These are phyloP conservation scores for Trissoscelio sp. DNA, from an alignment of 2,888 invertebrate genomes.

Conservation along the genomic window DNA sequence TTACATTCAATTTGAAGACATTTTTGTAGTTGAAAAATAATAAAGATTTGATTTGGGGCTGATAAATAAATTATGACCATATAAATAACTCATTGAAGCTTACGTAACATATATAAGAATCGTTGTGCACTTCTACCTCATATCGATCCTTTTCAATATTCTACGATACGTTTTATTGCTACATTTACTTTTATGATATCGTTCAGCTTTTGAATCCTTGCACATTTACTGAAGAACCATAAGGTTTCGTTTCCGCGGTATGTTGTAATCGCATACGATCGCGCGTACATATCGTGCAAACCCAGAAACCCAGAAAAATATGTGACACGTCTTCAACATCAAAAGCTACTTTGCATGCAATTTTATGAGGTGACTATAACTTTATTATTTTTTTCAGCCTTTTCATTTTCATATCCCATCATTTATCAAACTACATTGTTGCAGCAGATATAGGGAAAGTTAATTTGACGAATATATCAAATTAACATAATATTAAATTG, in stretches of 20 bases:
- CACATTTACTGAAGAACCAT: slow-evolving; percentile 71
- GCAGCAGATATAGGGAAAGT: no score
- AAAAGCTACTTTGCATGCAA: slow-evolving; percentile 57
- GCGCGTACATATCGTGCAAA: slow-evolving; percentile 54
- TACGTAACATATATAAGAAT: slow-evolving; percentile 56
- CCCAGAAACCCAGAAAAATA: slow-evolving; percentile 70
- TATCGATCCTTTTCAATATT: slow-evolving; percentile 73
- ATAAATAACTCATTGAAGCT: slow-evolving; percentile 52
- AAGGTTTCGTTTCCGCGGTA: slow-evolving; percentile 67
- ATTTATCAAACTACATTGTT: neutral
- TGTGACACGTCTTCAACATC: slow-evolving; percentile 65
- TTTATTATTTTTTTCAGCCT: slow-evolving; percentile 50
- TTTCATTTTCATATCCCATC: neutral
- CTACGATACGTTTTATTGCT: slow-evolving; percentile 74
- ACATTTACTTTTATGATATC: slow-evolving; percentile 75
- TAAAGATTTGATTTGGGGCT: slow-evolving; percentile 29
- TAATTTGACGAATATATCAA: no score
- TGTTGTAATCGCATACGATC: slow-evolving; percentile 62
- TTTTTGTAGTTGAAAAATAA: slow-evolving; percentile 17
- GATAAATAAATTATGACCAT: slow-evolving; percentile 38
- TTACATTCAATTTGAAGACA: slow-evolving; percentile 16
- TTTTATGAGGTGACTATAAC: slow-evolving; percentile 57
- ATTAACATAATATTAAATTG: no score
- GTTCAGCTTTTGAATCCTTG: slow-evolving; percentile 72
- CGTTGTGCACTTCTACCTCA: slow-evolving; percentile 47